Base-by-base conservation (phyloP, 2,888 invertebrate species). In the Serrognathus titanus region DNA sequence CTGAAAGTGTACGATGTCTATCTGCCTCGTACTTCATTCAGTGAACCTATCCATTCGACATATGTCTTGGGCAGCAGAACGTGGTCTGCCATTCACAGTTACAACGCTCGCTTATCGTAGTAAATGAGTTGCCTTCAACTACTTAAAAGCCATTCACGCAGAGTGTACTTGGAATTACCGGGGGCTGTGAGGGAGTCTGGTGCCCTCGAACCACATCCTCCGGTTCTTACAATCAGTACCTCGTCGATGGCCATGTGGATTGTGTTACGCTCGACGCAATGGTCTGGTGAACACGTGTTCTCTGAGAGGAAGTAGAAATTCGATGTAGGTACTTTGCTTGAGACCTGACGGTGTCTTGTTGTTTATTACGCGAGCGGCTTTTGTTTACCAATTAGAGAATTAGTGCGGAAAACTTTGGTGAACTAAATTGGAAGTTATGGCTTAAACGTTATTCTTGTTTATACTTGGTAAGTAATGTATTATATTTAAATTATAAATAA, bases 241-340 rank as follows among this genome's bases (percentile, higher is more conserved):
- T 54, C 47, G 54, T 53, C 58, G 58, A 53, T 58, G 53, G 54
- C 58, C 53, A 54, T 58, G 50, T 45, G 53, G 53, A 58, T 58
- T 54, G 58, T 41, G 57, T 57, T 57, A 57, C 48, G 41, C 31
- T 49, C 46, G 48, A 49, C 48, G 37, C 47, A 40, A 48, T 43
- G 41, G 24, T 11, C 39, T 38, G 13, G 10, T 16, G 43, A 16
- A 53, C 53, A 54, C 43, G 54, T 43, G 54, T 45, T 48, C 48
- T 24, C 45, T 31, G 13, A 3, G 48, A 16, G 20, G 20, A 40
- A 6, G 40, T 13, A 9, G 40, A 12, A 13, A 40, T 40, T 40
- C 12, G 13, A 13, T 13, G 40, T 40, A 40, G 40, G 11, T 40
- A 40, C 40, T 31, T 31, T 31, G 24, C 1, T 31, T 6, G 24